Evolutionary conservation across 2,113 vertebrate genomes (phyloP), one percentile per base, ranked within the genome.

Genomic region (Channa maculata): DNA sequence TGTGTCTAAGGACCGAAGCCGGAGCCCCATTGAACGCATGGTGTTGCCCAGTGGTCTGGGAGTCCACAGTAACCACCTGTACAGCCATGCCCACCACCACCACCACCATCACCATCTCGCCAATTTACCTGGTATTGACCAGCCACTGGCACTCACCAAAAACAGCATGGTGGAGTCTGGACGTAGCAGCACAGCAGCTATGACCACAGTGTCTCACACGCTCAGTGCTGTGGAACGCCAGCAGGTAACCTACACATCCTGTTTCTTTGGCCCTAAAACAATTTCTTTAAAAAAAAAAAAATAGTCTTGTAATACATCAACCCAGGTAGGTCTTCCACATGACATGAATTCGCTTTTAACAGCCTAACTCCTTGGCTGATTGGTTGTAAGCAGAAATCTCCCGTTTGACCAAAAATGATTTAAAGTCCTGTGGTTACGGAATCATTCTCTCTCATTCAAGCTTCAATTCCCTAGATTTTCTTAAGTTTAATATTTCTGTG

Each of bases 81-180:
- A 96, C 61, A 48, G 94, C 79, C 93, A 96, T 38, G 50, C 79
- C 80, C 96, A 96, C 0, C 76, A 94, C 58, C 92, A 85, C 53
- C 74, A 94, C 51, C 76, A 94, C 58, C 92, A 85, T 52, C 74
- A 94, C 51, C 93, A 97, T 89, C 95, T 98, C 88, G 95, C 96
- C 50, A 95, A 94, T 91, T 92, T 99, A 88, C 92, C 94, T 60
- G 8, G 80, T 69, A 94, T 97, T 95, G 98, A 99, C 91, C 98
- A 99, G 94, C 98, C 98, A 5, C 95, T 99, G 24, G 97, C 97
- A 55, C 96, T 99, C 89, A 99, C 97, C 95, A 99, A 99, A 94
- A 97, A 93, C 94, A 97, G 94, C 91, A 71, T 94, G 93, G 96
- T 94, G 92, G 97, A 98, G 7, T 80, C 93, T 2, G 83, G 91